phyloP scores from a whole-genome alignment of 2,888 invertebrate genomes.

The Acanthosepion pharaonis region DNA sequence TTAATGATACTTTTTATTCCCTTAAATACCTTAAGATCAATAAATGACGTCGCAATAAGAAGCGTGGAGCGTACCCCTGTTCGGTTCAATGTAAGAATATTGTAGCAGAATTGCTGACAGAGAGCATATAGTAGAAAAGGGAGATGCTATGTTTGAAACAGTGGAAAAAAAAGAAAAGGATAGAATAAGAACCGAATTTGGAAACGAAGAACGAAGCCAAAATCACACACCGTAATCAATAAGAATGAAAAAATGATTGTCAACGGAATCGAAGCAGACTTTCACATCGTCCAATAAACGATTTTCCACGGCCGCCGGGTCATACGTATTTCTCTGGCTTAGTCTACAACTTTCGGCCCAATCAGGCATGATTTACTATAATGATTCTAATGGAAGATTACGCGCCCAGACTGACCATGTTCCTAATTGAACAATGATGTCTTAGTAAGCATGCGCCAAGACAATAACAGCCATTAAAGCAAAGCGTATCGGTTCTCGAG shows the following conservation, averaged over 20 bases:
- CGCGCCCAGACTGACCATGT: neutral
- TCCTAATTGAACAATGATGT: constrained; percentile 21
- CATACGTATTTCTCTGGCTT: neutral
- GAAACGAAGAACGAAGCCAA: neutral
- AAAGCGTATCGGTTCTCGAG: neutral
- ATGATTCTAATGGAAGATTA: constrained; percentile 20
- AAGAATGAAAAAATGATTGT: neutral
- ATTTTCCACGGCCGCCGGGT: neutral
- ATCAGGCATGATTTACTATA: neutral
- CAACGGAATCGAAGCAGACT: neutral
- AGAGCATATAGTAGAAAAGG: neutral
- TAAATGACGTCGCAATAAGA: neutral
- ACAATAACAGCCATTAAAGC: neutral
- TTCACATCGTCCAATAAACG: neutral
- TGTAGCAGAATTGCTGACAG: neutral
- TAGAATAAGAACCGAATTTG: neutral
- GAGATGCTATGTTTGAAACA: neutral
- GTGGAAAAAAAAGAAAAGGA: neutral
- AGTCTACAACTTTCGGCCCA: neutral
- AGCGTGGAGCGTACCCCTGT: neutral
- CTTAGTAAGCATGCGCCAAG: neutral
- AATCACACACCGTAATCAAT: neutral
- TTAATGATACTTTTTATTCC: too few relatives aligned
- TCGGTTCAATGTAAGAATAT: neutral
- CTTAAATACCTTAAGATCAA: neutral